Evolutionary conservation across 2,113 vertebrate species (phyloP).

Genomic region (Bombycilla garrulus): DNA sequence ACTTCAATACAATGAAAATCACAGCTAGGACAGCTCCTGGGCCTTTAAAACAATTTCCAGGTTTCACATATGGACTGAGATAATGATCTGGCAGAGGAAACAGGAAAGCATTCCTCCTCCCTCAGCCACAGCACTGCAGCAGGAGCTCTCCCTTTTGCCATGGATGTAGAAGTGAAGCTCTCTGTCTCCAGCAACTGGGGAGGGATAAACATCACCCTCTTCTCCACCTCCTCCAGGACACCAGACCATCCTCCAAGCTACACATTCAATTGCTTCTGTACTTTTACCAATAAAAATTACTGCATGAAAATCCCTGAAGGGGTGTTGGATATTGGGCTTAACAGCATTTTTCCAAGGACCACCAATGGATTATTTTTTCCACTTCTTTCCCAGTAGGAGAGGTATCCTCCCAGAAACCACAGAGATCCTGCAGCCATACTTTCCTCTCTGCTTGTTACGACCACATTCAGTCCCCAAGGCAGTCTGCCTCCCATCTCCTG

Average conservation of each 20-base stretch:
- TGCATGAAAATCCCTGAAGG: not conserved
- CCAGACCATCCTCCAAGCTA: not conserved
- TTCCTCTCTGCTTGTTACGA: not conserved
- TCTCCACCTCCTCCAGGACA: not conserved
- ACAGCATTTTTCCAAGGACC: not conserved
- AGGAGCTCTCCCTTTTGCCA: not conserved
- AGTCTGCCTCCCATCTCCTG: not conserved
- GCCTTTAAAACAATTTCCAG: slow-evolving; percentile 19
- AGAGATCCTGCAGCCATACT: not conserved
- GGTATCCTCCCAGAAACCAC: not conserved
- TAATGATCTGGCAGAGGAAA: slow-evolving; percentile 19
- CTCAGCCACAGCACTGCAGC: not conserved
- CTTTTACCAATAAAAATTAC: not conserved
- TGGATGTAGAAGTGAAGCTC: not conserved
- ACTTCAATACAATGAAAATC: not conserved
- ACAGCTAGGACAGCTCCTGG: not conserved
- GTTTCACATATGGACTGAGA: slow-evolving; percentile 3
- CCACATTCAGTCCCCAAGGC: not conserved
- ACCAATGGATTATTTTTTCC: not conserved
- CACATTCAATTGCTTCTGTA: not conserved
- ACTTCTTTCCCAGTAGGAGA: not conserved
- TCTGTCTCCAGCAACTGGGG: not conserved
- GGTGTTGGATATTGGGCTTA: not conserved
- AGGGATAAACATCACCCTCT: not conserved
- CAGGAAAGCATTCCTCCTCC: slow-evolving; percentile 13